Conservation (phyloP, 2,113 vertebrate species). For the Calidris pygmaea region DNA sequence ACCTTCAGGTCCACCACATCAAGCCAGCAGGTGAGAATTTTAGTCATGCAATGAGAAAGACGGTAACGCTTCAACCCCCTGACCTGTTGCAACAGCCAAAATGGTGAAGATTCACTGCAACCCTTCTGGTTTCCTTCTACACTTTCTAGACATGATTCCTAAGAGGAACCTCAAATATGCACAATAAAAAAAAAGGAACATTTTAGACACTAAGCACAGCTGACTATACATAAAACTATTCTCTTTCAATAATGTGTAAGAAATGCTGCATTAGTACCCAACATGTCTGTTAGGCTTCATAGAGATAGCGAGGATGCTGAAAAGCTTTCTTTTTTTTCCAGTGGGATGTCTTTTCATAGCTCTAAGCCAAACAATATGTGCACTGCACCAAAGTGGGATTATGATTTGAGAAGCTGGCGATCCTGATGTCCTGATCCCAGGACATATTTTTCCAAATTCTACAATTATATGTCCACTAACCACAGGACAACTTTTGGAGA, state of each 20-base stretch:
- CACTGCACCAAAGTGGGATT: neutral
- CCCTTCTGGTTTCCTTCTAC: neutral
- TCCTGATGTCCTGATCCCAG: neutral
- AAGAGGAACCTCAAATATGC: neutral
- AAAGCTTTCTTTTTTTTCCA: neutral
- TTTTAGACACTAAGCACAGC: neutral
- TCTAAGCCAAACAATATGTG: rapidly evolving
- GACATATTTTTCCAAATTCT: neutral
- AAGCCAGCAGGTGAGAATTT: neutral
- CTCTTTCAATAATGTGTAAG: neutral
- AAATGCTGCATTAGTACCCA: neutral
- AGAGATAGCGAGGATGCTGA: neutral
- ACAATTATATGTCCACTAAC: neutral
- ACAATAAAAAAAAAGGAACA: neutral
- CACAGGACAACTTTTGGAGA: neutral
- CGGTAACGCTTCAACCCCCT: neutral
- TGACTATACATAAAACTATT: neutral
- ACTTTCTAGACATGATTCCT: neutral
- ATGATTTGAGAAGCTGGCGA: neutral
- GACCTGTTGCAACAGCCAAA: neutral
- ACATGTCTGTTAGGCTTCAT: rapidly evolving
- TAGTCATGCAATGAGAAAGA: neutral
- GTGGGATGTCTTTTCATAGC: neutral
- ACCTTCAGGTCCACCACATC: neutral
- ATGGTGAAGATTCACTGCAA: neutral